A percentile compares a stretch with the other conserved stretches of the same genome.
phyloP scores from a whole-genome alignment of 2,888 invertebrate species.

The Meloe dianella region DNA sequence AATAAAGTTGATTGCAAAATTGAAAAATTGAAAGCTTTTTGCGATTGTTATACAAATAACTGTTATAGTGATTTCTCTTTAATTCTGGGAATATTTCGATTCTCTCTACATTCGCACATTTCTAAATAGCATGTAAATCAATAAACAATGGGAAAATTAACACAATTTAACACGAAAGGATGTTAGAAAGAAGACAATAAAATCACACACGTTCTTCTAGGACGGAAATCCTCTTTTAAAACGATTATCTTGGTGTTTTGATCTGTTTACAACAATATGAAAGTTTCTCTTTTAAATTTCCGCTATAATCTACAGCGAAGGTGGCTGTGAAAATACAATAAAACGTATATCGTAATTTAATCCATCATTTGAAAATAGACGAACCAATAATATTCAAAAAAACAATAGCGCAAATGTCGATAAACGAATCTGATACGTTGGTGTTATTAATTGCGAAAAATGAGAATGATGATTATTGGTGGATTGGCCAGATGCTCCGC shows the following conservation, averaged over 20 bases:
- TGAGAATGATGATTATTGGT: neutral
- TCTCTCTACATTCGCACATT: too few relatives aligned
- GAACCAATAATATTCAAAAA: too few relatives aligned
- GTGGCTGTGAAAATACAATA: neutral
- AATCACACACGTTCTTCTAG: constrained; percentile 32
- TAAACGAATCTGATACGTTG: neutral
- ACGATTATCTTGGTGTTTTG: constrained; percentile 14
- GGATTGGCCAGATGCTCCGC: neutral
- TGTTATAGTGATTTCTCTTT: too few relatives aligned
- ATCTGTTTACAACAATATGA: neutral
- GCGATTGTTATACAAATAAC: too few relatives aligned
- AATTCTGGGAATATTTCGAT: too few relatives aligned
- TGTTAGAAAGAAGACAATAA: constrained; percentile 24
- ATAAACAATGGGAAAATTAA: neutral
- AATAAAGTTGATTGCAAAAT: too few relatives aligned
- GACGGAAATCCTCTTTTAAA: constrained; percentile 35
- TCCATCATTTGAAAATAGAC: neutral
- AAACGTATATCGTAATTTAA: neutral
- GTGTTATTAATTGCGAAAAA: neutral
- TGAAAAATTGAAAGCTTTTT: too few relatives aligned
- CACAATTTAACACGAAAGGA: constrained; percentile 6
- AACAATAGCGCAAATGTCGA: too few relatives aligned
- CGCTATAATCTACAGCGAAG: neutral
- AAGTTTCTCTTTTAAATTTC: constrained; percentile 3
- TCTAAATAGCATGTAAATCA: constrained; percentile 8